phyloP scores from a whole-genome alignment of 92 coral and sea anemone genomes.

The Palythoa grandiflora region DNA sequence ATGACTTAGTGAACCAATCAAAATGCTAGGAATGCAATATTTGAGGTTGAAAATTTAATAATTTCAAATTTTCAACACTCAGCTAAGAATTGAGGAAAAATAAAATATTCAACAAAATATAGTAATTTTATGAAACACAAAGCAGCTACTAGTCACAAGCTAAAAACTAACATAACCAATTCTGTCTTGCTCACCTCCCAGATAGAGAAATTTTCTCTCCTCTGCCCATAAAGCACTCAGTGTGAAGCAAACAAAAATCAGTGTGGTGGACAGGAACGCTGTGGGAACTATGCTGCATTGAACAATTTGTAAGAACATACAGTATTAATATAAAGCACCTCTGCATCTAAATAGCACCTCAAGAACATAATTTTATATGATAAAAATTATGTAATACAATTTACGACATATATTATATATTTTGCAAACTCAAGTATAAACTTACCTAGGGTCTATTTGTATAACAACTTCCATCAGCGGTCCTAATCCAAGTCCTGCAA shows the following conservation, averaged over 20 bases:
- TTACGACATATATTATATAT: no score
- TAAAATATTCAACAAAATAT: not conserved
- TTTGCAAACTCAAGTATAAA: not conserved
- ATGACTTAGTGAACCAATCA: no score
- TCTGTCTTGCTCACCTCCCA: conserved; percentile 79
- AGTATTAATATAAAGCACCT: not conserved
- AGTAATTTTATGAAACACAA: no score
- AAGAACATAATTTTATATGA: not conserved
- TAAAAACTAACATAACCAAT: no score
- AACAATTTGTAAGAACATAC: not conserved
- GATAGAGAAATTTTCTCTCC: conserved; percentile 83
- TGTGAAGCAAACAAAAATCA: conserved; percentile 94
- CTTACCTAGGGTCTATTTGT: not conserved
- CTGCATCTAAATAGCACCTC: not conserved
- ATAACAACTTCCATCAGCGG: conserved; percentile 89
- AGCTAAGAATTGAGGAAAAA: not conserved
- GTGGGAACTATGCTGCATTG: conserved; percentile 89
- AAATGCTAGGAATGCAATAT: no score
- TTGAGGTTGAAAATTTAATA: no score
- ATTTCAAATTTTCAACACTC: not conserved
- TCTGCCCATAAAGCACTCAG: conserved; percentile 99
- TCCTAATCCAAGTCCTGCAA: conserved; percentile 91
- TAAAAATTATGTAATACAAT: not conserved
- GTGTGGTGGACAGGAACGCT: conserved; percentile 92
- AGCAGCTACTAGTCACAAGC: not conserved